These are phyloP conservation scores for Stichodactyla helianthus DNA, from an alignment of 64 coral and sea anemone genomes.

Conservation along the genomic window DNA sequence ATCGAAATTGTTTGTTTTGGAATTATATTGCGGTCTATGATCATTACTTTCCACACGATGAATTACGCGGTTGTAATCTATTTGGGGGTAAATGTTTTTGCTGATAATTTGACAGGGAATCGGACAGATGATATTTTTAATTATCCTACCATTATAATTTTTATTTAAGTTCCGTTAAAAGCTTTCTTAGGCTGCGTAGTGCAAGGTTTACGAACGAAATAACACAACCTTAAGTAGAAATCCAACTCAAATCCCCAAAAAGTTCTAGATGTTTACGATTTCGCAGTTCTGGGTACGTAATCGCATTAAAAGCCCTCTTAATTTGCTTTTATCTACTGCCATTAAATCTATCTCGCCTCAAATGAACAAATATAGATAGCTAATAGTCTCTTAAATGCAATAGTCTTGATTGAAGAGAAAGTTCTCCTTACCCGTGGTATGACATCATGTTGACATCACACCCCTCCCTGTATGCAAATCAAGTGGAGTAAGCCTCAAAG, in stretches of 20 bases:
- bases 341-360: background rate
- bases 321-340: background rate
- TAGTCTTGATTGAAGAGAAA: constrained; percentile 11
- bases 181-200: background rate
- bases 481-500: constrained; percentile 48
- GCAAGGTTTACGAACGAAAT: background rate
- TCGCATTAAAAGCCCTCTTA: background rate
- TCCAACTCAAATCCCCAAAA: background rate
- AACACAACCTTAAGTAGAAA: background rate
- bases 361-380: background rate
- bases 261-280: background rate
- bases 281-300: background rate
- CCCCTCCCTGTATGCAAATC: constrained; percentile 92
- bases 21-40: background rate
- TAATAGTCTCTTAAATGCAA: background rate
- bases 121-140: background rate
- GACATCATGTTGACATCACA: constrained; percentile 86
- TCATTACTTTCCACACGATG: no score
- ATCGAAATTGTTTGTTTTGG: background rate
- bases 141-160: background rate
- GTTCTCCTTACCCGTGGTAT: constrained; percentile 66
- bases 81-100: background rate
- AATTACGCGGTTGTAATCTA: no score
- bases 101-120: background rate
- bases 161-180: background rate